Evolutionary conservation across 2,113 vertebrate genomes (phyloP).

Genomic region (Paramormyrops kingsleyae): DNA sequence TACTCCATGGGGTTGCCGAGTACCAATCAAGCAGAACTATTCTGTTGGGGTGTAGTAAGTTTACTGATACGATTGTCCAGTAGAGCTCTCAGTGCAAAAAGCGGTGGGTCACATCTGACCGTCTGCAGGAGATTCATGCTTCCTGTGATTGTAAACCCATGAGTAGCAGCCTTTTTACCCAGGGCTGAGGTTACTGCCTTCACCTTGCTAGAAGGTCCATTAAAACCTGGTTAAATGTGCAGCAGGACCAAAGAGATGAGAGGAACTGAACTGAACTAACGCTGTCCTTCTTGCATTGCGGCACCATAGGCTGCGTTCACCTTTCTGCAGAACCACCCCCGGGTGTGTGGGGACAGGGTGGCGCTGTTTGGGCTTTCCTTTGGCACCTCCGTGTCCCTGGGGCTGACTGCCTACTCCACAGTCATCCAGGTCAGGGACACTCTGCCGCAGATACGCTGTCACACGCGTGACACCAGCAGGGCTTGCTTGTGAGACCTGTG

Average conservation of each 20-base stretch:
- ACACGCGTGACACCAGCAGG: too few species aligned
- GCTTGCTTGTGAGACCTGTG: background rate
- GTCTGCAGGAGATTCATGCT: background rate
- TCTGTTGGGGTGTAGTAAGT: background rate
- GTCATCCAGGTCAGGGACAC: slow-evolving; percentile 31
- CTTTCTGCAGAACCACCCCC: slow-evolving; percentile 36
- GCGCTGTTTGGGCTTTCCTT: slow-evolving; percentile 45
- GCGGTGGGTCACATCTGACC: background rate
- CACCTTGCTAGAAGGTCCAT: background rate
- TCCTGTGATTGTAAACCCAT: background rate
- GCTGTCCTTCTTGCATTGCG: background rate
- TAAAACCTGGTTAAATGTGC: background rate
- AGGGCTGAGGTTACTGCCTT: background rate
- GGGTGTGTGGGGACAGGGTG: slow-evolving; percentile 34
- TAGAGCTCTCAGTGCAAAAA: background rate
- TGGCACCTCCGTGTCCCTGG: slow-evolving; percentile 36
- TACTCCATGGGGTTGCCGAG: background rate
- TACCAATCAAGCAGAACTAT: background rate
- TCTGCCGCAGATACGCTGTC: too few species aligned
- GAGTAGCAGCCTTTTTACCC: background rate
- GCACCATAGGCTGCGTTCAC: slow-evolving; percentile 22
- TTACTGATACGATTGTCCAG: background rate
- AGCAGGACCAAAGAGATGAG: background rate
- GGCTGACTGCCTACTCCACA: slow-evolving; percentile 36
- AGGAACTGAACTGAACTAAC: background rate